These are phyloP conservation scores for Drosophila leontia DNA, from an alignment of 1,140 invertebrate genomes.

Conservation along the genomic window DNA sequence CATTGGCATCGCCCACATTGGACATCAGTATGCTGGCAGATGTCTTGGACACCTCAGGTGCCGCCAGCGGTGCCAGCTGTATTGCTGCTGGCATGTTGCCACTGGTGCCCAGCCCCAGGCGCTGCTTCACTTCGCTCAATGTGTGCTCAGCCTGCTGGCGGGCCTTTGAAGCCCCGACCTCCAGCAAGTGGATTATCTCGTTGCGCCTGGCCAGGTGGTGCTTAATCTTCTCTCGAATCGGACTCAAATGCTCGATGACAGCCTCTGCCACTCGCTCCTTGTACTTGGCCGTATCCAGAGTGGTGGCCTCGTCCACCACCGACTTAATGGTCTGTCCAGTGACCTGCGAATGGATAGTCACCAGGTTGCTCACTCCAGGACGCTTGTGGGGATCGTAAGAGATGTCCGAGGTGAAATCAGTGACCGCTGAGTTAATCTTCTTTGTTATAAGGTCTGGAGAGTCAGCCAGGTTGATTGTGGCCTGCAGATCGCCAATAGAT, in stretches of 20 bases:
- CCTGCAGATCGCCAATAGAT: constrained; percentile 92
- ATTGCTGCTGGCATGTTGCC: constrained; percentile 38
- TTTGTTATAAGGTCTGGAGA: constrained; percentile 90
- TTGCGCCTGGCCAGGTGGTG: constrained; percentile 87
- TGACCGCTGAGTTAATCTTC: constrained; percentile 96
- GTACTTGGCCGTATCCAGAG: constrained; percentile 92
- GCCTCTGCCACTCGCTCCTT: constrained; percentile 91
- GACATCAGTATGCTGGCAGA: constrained; percentile 56
- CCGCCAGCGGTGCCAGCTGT: constrained; percentile 29
- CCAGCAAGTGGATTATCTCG: constrained; percentile 90
- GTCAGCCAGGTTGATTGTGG: constrained; percentile 94
- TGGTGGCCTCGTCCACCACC: constrained; percentile 89
- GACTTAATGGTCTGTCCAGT: constrained; percentile 89
- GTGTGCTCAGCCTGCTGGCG: constrained; percentile 88
- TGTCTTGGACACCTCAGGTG: constrained; percentile 27
- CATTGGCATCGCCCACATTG: constrained; percentile 13
- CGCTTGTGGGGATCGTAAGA: constrained; percentile 91
- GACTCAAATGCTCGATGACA: constrained; percentile 89
- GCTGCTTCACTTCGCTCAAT: constrained; percentile 89
- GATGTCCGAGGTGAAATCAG: constrained; percentile 94
- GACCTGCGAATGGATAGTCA: constrained; percentile 93
- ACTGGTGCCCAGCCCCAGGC: constrained; percentile 87
- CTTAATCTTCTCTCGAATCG: constrained; percentile 89
- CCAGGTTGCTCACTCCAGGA: constrained; percentile 95
- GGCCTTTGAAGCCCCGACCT: constrained; percentile 90